These are phyloP conservation scores for Tachysurus vachellii DNA, from an alignment of 2,113 vertebrate genomes.

Conservation along the genomic window DNA sequence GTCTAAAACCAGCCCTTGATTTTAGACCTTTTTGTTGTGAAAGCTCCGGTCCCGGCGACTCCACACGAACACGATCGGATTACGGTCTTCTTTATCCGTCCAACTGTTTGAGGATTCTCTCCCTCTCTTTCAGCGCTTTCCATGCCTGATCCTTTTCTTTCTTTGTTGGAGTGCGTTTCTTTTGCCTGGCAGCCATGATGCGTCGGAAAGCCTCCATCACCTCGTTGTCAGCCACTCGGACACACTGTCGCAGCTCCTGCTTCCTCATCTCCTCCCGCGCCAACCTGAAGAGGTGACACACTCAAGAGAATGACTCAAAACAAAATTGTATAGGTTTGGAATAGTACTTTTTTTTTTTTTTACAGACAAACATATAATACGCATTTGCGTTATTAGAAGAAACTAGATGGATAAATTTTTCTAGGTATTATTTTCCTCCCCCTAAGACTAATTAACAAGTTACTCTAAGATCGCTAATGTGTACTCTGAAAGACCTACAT, in stretches of 20 bases:
- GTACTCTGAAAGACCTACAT: not conserved
- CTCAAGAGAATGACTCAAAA: not conserved
- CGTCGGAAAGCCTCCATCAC: slow-evolving; percentile 99
- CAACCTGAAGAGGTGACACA: slow-evolving; percentile 69
- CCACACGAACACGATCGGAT: not conserved
- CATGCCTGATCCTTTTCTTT: slow-evolving; percentile 98
- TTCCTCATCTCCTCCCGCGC: slow-evolving; percentile 94
- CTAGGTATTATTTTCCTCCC: not conserved
- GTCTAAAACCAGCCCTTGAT: slow-evolving; percentile 18
- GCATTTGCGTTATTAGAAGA: not conserved
- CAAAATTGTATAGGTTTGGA: not conserved
- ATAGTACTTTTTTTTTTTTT: not conserved
- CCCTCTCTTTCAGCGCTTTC: slow-evolving; percentile 94
- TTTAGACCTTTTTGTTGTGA: not conserved
- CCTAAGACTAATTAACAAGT: not conserved
- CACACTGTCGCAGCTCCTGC: slow-evolving; percentile 92
- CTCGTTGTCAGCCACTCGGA: slow-evolving; percentile 93
- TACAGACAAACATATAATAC: not conserved
- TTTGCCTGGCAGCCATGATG: slow-evolving; percentile 98
- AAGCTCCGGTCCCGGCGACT: not conserved
- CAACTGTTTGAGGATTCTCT: slow-evolving; percentile 94
- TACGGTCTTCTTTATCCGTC: slow-evolving; percentile 75
- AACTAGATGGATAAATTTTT: not conserved
- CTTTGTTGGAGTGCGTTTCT: slow-evolving; percentile 96
- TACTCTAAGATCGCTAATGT: not conserved